Conservation (phyloP, 2,888 invertebrate species). For the Odiellus spinosus region DNA sequence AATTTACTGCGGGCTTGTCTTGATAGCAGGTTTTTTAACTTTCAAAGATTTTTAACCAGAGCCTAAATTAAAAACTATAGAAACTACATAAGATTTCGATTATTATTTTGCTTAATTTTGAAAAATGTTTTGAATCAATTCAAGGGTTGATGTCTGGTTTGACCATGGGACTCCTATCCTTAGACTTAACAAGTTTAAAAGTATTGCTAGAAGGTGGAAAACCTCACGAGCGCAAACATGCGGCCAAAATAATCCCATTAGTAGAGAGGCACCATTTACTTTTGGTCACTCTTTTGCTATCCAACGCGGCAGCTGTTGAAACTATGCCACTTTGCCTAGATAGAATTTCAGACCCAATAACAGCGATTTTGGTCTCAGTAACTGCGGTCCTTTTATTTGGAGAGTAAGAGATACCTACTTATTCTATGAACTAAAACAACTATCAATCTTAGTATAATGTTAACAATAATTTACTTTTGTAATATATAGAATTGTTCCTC, state of each 20-base stretch:
- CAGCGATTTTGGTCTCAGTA: slow-evolving; percentile 28
- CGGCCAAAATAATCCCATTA: slow-evolving; percentile 26
- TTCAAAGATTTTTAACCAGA: slow-evolving; percentile 6
- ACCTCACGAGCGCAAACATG: slow-evolving; percentile 25
- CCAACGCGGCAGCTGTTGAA: slow-evolving; percentile 29
- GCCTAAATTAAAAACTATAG: no score
- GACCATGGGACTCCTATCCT: slow-evolving; percentile 29
- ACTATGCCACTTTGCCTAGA: slow-evolving; percentile 31
- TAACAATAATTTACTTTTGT: neutral
- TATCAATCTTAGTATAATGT: neutral
- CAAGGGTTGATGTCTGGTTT: slow-evolving; percentile 31
- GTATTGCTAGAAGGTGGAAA: slow-evolving; percentile 27
- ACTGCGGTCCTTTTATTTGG: slow-evolving; percentile 30
- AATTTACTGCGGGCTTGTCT: slow-evolving; percentile 24
- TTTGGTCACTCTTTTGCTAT: slow-evolving; percentile 28
- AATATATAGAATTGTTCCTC: slow-evolving; percentile 28
- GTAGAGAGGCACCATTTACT: slow-evolving; percentile 28
- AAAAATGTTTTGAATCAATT: no score
- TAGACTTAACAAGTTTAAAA: slow-evolving; percentile 27
- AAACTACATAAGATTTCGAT: no score
- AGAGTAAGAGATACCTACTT: slow-evolving; percentile 26
- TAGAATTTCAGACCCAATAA: slow-evolving; percentile 27
- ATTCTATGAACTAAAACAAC: neutral
- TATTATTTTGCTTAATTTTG: no score
- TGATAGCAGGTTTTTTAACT: slow-evolving; percentile 29